Evolutionary conservation across 1,140 invertebrate genomes (phyloP), one percentile per base, ranked within the genome.

Genomic region (Reticulitermes speratus): DNA sequence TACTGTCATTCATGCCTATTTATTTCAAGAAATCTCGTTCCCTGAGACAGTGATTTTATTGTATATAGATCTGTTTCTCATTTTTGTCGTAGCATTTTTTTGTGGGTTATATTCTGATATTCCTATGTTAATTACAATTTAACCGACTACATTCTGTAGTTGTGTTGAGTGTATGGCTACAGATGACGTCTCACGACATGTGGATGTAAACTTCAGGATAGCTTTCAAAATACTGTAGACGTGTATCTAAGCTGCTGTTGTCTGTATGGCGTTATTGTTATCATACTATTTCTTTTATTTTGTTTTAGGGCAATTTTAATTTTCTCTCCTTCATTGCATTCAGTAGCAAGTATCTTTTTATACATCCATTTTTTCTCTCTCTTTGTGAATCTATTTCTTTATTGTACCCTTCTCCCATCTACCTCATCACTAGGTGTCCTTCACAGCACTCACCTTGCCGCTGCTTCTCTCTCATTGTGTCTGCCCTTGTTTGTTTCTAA

Each of bases 341-440:
- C 65, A 75, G 65, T 75, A 75, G 65, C 65, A 30, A 75, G 65
- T 75, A 75, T 75, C 65, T 75, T 75, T 75, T 75, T 75, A 55
- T 75, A 75, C 65, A 75, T 9, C 65, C 25, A 75, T 75, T 75
- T 75, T 75, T 75, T 75, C 65, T 30, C 14, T 75, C n/a, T 75
- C 25, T 75, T n/a, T 30, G n/a, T 30, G 25, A 6, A 75, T 75
- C n/a, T 75, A n/a, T 30, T 75, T 75, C n/a, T 75, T n/a, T 75
- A 75, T 65, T 65, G 59, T 65, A 65, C 59, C 65, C 65, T 30
- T 30, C 14, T 14, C n/a, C 14, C 65, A 6, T 30, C n/a, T 75
- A 25, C 65, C 14, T 75, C 52, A 55, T 55, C 65, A 75, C 65
- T 75, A 75, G 65, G 65, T 75, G 65, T 75, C 65, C 65, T 75